phyloP scores from a whole-genome alignment of 2,113 vertebrate species.

The Amblyopsis rosae region DNA sequence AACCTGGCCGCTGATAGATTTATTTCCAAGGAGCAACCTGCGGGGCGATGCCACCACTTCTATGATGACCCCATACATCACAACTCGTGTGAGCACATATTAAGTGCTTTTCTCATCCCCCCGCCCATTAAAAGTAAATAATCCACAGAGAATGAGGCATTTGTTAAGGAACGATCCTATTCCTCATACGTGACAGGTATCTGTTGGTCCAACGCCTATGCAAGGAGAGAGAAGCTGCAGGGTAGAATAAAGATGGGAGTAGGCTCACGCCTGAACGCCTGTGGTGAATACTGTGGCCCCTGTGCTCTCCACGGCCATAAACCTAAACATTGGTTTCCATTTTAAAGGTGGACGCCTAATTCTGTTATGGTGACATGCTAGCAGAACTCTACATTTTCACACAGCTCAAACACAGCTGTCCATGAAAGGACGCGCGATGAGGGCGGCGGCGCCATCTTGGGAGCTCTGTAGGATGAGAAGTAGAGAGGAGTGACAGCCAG shows the following conservation, averaged over 20 bases:
- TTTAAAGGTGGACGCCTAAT: no score
- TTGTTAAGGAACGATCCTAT: constrained; percentile 60
- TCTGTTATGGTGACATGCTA: no score
- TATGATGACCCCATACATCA: constrained; percentile 77
- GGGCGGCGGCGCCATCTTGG: no score
- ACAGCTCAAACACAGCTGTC: no score
- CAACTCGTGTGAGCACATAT: constrained; percentile 73
- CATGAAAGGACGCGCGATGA: no score
- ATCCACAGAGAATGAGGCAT: constrained; percentile 70
- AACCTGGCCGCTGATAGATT: constrained; percentile 57
- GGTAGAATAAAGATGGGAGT: constrained; percentile 51
- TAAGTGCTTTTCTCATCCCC: constrained; percentile 71
- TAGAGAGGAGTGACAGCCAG: no score
- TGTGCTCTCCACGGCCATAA: no score
- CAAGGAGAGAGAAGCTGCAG: constrained; percentile 15
- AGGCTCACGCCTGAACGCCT: no score
- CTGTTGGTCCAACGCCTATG: constrained; percentile 59
- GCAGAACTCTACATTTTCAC: no score
- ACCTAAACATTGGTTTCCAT: no score
- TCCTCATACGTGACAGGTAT: constrained; percentile 75
- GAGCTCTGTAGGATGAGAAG: no score
- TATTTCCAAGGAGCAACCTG: constrained; percentile 61
- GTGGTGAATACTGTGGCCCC: no score
- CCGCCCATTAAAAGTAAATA: constrained; percentile 80
- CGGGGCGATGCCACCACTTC: constrained; percentile 54